phyloP scores from a whole-genome alignment of 1,140 invertebrate genomes.

The Drosophila asahinai region DNA sequence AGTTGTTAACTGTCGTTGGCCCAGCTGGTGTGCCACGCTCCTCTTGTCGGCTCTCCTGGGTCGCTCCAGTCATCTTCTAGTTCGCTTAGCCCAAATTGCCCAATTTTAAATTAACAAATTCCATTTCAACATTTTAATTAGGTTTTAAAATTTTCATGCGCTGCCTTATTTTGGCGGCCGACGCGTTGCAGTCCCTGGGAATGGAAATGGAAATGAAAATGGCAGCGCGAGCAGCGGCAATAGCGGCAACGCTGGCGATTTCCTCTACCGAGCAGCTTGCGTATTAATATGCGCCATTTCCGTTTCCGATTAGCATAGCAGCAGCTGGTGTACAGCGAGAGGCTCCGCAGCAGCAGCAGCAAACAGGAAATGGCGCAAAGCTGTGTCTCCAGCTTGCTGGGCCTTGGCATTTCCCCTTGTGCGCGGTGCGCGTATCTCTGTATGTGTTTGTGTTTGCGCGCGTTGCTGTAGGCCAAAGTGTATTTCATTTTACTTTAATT shows the following conservation, averaged over 20 bases:
- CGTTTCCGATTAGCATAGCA: slow-evolving; percentile 82
- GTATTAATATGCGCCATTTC: slow-evolving; percentile 83
- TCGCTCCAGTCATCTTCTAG: slow-evolving; percentile 42
- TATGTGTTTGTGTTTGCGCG: slow-evolving; percentile 10
- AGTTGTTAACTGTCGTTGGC: slow-evolving; percentile 71
- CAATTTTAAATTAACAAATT: slow-evolving; percentile 84
- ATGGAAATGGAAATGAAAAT: slow-evolving; percentile 36
- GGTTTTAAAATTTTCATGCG: slow-evolving; percentile 82
- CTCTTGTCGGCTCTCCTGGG: slow-evolving; percentile 20
- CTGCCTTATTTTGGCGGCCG: slow-evolving; percentile 46
- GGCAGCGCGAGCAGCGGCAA: slow-evolving; percentile 11
- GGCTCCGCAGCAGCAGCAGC: slow-evolving; percentile 38
- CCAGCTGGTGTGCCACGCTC: slow-evolving; percentile 48
- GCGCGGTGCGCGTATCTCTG: neutral
- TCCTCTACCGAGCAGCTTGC: slow-evolving; percentile 76
- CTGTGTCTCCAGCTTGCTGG: slow-evolving; percentile 62
- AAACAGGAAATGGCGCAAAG: slow-evolving; percentile 79
- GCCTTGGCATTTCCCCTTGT: slow-evolving; percentile 24
- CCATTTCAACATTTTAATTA: slow-evolving; percentile 84
- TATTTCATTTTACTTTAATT: slow-evolving; percentile 84
- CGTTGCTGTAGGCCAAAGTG: slow-evolving; percentile 59
- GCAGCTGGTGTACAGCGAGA: slow-evolving; percentile 60
- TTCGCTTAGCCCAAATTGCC: slow-evolving; percentile 71
- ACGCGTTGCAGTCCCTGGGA: slow-evolving; percentile 40
- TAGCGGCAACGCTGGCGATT: slow-evolving; percentile 43